phyloP scores from a whole-genome alignment of 2,113 vertebrate genomes.

The Gallinago undulata region DNA sequence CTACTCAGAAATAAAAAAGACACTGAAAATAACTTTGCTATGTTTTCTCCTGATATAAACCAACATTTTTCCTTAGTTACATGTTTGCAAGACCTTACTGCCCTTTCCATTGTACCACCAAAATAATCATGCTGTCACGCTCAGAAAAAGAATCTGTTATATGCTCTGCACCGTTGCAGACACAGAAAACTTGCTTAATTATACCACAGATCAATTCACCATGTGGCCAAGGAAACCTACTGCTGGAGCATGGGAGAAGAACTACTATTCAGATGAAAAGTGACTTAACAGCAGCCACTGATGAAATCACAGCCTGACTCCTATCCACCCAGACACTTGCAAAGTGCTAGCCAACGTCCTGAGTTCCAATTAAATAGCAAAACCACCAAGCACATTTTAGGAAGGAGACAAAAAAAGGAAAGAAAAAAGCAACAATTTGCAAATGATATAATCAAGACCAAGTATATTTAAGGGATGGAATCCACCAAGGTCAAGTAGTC shows the following conservation, averaged over 20 bases:
- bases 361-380: background rate
- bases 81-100: background rate
- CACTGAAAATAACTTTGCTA: background rate
- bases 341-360: background rate
- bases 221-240: background rate
- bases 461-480: background rate
- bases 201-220: background rate
- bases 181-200: background rate
- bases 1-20: background rate
- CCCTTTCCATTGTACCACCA: background rate
- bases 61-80: background rate
- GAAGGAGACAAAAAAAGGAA: background rate
- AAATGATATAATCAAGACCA: background rate
- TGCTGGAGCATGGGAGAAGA: background rate
- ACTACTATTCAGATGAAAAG: background rate
- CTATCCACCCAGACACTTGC: background rate
- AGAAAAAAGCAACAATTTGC: background rate
- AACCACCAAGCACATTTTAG: background rate
- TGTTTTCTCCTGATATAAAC: background rate
- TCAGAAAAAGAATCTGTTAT: background rate
- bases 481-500: background rate
- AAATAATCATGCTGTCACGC: background rate
- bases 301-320: background rate
- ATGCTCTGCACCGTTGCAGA: background rate
- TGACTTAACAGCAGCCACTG: background rate